phyloP scores from a whole-genome alignment of 2,113 vertebrate genomes.

The human (Homo sapiens) region DNA sequence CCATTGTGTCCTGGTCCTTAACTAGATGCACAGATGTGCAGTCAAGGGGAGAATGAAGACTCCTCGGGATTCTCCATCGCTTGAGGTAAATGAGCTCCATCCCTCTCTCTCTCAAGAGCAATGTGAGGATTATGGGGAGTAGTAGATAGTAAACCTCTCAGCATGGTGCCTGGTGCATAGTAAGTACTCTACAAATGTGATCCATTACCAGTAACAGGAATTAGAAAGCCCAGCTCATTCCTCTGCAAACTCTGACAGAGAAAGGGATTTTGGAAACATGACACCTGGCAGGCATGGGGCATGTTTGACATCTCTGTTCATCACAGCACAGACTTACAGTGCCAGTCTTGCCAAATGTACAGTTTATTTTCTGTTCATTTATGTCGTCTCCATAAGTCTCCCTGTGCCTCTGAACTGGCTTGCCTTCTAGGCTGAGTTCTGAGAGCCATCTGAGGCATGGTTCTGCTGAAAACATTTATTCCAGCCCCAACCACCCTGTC shows the following conservation, averaged over 20 bases:
- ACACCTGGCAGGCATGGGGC: not conserved
- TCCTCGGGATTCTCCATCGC: not conserved
- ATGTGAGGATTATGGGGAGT: not conserved
- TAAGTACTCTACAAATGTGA: not conserved
- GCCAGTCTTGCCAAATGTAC: constrained; percentile 19
- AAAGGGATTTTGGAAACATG: constrained; percentile 4
- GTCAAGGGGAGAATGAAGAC: not conserved
- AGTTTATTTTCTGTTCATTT: constrained; percentile 48
- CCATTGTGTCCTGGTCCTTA: not conserved
- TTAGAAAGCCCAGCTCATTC: not conserved
- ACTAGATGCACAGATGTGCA: not conserved
- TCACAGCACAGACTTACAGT: constrained; percentile 26
- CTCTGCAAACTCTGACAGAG: not conserved
- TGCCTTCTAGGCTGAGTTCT: constrained; percentile 60
- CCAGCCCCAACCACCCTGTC: not conserved
- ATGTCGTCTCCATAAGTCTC: constrained; percentile 46
- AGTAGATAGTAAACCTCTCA: not conserved
- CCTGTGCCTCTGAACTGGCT: not conserved
- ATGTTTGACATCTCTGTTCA: not conserved
- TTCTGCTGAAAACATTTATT: constrained; percentile 56
- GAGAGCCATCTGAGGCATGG: constrained; percentile 46
- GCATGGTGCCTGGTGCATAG: not conserved
- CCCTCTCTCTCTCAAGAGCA: not conserved
- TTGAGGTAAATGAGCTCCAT: not conserved
- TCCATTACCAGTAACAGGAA: not conserved